phyloP scores from a whole-genome alignment of 2,797 vertebrate species.

The Anniella stebbinsi region DNA sequence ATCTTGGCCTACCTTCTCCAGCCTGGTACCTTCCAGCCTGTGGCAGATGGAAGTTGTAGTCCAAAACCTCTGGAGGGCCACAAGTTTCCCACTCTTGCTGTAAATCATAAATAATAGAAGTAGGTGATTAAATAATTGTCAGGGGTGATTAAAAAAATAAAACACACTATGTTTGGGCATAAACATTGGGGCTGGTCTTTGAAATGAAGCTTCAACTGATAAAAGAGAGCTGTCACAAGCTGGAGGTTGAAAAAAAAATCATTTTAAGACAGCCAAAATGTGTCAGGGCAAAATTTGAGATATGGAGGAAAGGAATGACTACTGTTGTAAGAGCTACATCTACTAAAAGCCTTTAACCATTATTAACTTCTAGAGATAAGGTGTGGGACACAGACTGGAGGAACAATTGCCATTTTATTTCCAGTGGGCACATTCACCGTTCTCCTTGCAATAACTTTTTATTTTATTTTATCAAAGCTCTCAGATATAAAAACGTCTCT shows the following conservation, averaged over 20 bases:
- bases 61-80: no score
- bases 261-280: slow-evolving; percentile 1
- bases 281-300: not conserved
- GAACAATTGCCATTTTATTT: slow-evolving; percentile 49
- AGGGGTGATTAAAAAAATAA: not conserved
- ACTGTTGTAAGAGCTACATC: not conserved
- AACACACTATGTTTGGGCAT: not conserved
- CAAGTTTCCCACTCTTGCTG: not conserved
- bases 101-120: no score
- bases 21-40: no score
- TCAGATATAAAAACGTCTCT: slow-evolving; percentile 49
- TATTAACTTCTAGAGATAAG: slow-evolving; percentile 22
- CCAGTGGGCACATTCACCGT: slow-evolving; percentile 54
- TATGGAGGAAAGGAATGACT: not conserved
- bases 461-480: slow-evolving; percentile 43
- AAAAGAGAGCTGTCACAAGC: not conserved
- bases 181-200: not conserved
- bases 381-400: not conserved
- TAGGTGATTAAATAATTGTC: not conserved
- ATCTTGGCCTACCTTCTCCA: no score
- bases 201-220: not conserved
- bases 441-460: slow-evolving; percentile 44
- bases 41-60: no score
- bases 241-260: not conserved
- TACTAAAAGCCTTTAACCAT: slow-evolving; percentile 21